Base-by-base conservation (phyloP, 2,888 invertebrate species). In the Hirudinaria manillensis region DNA sequence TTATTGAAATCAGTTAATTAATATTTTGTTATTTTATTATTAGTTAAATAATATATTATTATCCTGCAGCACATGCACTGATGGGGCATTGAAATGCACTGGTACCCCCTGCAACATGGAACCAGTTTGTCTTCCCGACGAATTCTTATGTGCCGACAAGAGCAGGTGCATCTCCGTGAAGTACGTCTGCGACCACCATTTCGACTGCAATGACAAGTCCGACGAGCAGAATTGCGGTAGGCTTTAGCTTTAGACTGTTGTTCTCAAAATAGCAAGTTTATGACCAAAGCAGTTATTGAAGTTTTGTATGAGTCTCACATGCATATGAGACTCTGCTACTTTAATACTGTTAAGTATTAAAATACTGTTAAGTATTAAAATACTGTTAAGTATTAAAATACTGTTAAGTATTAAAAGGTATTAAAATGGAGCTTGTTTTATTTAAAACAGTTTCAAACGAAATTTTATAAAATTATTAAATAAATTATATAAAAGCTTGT, bases 201-300 rank as follows among this genome's bases (percentile, higher is more conserved):
- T 74, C 21, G 80, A 80, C 74, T 80, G 80, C 34, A 53, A 56
- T 24, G 78, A 78, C 32, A 78, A 78, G 27, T 76, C 78, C 0
- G 80, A 80, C 38, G 80, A 80, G 75, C 29, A 51, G 13, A 70
- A 77, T 51, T 80, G 78, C 65, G 56, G 78, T 78, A 56, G 72
- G 77, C 73, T 0, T 45, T 45, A 45, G 27, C 13, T 13, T 74
- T 6, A 27, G n/a, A 29, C 24, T 34, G 19, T 27, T 34, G 19
- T 34, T 65, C 16, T 16, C 16, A 10, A 10, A 45, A 45, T 45
- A 3, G 1, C 13, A 16, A 45, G 16, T 1, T 16, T 45, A 16
- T 45, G 10, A 1, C 16, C 1, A 45, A 45, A 16, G 1, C 16
- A 45, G 10, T 45, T 45, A 45, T 45, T n/a, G n/a, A n/a, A n/a